Base-by-base conservation (phyloP, 2,113 vertebrate species). In the Oostethus manadensis region DNA sequence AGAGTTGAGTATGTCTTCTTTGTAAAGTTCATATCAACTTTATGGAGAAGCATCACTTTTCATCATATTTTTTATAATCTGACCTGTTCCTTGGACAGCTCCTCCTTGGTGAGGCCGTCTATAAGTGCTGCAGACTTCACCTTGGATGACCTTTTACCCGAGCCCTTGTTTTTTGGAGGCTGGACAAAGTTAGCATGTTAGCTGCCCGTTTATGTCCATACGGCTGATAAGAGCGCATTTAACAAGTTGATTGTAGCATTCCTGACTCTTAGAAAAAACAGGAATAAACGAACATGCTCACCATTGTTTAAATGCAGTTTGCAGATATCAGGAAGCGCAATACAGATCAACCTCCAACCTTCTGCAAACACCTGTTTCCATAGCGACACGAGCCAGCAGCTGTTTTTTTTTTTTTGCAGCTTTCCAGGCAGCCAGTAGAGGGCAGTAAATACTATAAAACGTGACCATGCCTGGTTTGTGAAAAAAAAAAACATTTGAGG, bases 41-140 rank as follows among this genome's bases (percentile, higher is more conserved):
- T 46, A 46, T 8, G 10, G 35, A 38, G 35, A 38, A 38, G 35
- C 1, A 10, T 38, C 18, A 16, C 16, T 47, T 16, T 47, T 47
- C 18, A 16, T 47, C 18, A 8, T 47, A 6, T 47, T 16, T 47
- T 8, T 3, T 17, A 48, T 18, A 17, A 17, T 45, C 90, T 86
- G 64, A 97, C 96, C 96, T 98, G 92, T 70, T 95, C 94, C 70
- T 86, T 94, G 59, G 66, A 89, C 91, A 97, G 92, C 33, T 94
- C 90, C 13, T 90, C 82, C 0, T 89, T 93, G 10, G 90, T 74
- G 0, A 89, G 44, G 1, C 73, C 90, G 66, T 97, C 92, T 10
- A 93, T 89, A 42, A 90, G 66, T 0, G 84, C 80, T 0, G 88
- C 66, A 0, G 80, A 84, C 65, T 80, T 92, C 6, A 64, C 74